Evolutionary conservation across 1,140 invertebrate species (phyloP).

Genomic region (Megalopta genalis): DNA sequence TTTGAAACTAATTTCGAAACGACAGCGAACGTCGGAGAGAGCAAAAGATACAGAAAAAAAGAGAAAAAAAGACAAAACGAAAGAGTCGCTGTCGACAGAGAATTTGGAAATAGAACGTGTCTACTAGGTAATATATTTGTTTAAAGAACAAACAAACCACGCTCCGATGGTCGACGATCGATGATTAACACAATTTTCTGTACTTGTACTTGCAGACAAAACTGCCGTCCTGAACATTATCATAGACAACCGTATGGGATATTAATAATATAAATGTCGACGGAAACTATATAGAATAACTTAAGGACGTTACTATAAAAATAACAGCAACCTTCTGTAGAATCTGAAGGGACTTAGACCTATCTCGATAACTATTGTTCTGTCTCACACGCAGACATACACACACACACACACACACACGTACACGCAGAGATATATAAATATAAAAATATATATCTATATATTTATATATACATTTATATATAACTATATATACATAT

Average conservation of each 20-base stretch:
- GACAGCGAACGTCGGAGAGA: too few species aligned
- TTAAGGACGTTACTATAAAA: constrained; percentile 18
- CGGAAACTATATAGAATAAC: constrained; percentile 18
- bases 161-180: constrained; percentile 9
- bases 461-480: constrained; percentile 51
- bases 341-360: constrained; percentile 47
- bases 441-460: not conserved
- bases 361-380: not conserved
- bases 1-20: too few species aligned
- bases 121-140: too few species aligned
- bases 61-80: not conserved
- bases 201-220: constrained; percentile 73
- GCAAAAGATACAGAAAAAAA: too few species aligned
- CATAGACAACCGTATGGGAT: constrained; percentile 75
- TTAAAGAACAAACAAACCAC: constrained; percentile 3
- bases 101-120: not conserved
- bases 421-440: too few species aligned
- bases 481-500: constrained; percentile 36
- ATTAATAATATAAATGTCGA: constrained; percentile 62
- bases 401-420: too few species aligned
- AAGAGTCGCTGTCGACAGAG: not conserved
- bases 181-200: constrained; percentile 62
- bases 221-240: constrained; percentile 74
- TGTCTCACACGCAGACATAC: too few species aligned
- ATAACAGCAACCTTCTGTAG: constrained; percentile 52